Conservation (phyloP, 2,113 vertebrate genomes). For the Mastomys natalensis region DNA sequence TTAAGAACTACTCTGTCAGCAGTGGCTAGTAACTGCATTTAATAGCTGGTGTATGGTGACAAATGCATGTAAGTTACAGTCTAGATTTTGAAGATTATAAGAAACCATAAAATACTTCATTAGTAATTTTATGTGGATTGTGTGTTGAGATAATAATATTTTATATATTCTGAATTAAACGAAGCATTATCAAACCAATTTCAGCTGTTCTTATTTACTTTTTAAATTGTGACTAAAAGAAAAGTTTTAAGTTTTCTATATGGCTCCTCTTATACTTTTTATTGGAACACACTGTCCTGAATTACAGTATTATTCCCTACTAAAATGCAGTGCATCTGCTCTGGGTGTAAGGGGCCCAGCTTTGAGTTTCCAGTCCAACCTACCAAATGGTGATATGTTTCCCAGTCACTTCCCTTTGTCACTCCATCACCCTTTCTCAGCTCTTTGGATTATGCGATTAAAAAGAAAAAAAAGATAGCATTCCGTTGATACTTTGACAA, state of each 20-base stretch:
- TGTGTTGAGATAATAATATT: not conserved
- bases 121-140: not conserved
- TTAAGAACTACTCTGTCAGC: not conserved
- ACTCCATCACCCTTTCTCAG: not conserved
- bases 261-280: not conserved
- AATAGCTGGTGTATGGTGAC: not conserved
- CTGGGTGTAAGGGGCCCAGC: not conserved
- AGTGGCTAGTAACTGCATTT: not conserved
- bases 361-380: not conserved
- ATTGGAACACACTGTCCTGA: not conserved
- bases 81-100: not conserved
- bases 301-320: not conserved
- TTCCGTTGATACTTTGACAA: not conserved
- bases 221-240: not conserved
- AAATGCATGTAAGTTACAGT: not conserved
- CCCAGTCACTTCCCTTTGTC: not conserved
- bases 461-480: not conserved
- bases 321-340: not conserved
- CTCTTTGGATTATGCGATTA: not conserved
- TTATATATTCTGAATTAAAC: slow-evolving; percentile 8
- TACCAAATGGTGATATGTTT: not conserved
- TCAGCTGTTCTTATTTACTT: not conserved
- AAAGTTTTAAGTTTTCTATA: not conserved
- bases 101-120: not conserved
- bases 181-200: not conserved